Evolutionary conservation across 2,888 invertebrate species (phyloP).

Genomic region (Pharmacophagus antenor): DNA sequence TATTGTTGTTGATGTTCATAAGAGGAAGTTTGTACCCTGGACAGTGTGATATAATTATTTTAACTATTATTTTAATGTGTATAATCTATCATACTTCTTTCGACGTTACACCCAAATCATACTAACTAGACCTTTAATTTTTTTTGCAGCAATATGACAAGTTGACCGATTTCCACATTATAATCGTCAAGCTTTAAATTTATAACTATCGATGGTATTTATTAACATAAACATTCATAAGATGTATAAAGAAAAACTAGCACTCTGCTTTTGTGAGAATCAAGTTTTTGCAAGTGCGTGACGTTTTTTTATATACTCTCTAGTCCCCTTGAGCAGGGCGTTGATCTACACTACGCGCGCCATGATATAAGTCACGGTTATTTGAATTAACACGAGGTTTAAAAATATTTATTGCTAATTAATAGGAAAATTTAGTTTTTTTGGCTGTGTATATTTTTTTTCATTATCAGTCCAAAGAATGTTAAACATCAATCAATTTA

Average conservation of each 20-base stretch:
- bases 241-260: conserved; percentile 12
- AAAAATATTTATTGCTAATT: conserved; percentile 7
- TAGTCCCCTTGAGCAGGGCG: conserved; percentile 62
- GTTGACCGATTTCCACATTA: conserved; percentile 59
- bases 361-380: conserved; percentile 28
- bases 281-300: conserved; percentile 49
- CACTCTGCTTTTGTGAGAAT: conserved; percentile 42
- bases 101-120: conserved; percentile 36
- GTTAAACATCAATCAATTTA: too few relatives aligned
- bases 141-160: conserved; percentile 53
- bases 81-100: not conserved
- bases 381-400: too few relatives aligned
- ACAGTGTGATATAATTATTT: not conserved
- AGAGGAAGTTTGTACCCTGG: too few relatives aligned
- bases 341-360: conserved; percentile 52
- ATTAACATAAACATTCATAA: conserved; percentile 38
- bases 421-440: not conserved
- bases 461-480: too few relatives aligned
- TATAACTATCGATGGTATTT: conserved; percentile 58
- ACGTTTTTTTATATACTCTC: conserved; percentile 55
- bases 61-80: not conserved
- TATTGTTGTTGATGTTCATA: not conserved
- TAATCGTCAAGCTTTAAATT: conserved; percentile 57
- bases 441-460: not conserved
- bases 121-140: conserved; percentile 46